These are phyloP conservation scores for Andrena bucephala DNA, from an alignment of 2,888 invertebrate species.

Conservation along the genomic window DNA sequence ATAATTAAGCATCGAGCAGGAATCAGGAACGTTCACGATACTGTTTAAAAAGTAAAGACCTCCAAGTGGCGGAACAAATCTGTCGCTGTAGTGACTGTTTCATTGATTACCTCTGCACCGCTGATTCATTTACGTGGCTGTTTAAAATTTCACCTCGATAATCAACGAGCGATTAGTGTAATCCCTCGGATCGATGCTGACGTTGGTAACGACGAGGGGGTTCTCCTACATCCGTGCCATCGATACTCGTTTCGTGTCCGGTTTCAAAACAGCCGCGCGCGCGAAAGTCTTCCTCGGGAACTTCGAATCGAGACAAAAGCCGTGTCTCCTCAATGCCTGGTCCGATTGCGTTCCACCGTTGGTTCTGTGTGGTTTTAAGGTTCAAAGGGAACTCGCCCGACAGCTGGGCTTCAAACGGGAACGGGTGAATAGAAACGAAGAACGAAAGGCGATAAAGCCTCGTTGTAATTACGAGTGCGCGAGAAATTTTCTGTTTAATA, in stretches of 20 bases:
- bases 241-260: neutral
- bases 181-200: neutral
- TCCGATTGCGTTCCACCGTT: constrained; percentile 28
- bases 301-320: constrained; percentile 33
- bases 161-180: neutral
- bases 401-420: constrained; percentile 9
- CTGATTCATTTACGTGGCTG: neutral
- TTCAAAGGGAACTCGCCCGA: constrained; percentile 36
- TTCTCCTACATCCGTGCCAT: neutral
- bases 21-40: too few species aligned
- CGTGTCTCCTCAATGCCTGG: neutral
- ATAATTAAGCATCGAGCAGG: too few species aligned
- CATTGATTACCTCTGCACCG: neutral
- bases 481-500: neutral
- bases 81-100: neutral
- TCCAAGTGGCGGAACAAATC: neutral
- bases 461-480: neutral
- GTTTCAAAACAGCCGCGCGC: constrained; percentile 5
- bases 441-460: constrained; percentile 2
- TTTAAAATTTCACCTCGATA: neutral
- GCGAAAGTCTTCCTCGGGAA: constrained; percentile 4
- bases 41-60: too few species aligned
- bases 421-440: constrained; percentile 26
- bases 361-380: neutral
- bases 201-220: neutral